Evolutionary conservation across 2,797 vertebrate genomes (phyloP), one percentile per base, ranked within the genome.

Genomic region (Selene dorsalis): DNA sequence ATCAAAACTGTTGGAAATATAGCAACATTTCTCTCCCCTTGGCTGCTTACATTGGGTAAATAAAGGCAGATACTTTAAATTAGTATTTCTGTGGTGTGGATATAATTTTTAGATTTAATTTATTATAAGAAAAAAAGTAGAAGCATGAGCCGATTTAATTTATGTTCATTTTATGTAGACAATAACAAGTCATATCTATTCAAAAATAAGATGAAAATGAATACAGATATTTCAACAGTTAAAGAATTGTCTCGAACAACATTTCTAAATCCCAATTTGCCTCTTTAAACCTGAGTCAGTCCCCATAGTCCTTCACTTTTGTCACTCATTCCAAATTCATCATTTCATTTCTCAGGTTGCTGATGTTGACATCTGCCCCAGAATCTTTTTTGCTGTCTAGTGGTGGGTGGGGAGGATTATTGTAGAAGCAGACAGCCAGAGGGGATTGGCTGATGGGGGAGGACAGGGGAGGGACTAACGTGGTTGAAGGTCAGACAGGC

Each of bases 401-500:
- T 67, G 63, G 65, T 76, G 80, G 66, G 66, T 69, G 59, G 60
- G 66, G 72, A 72, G 56, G 73, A 67, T 89, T 79, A 52, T 57
- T 69, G 69, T 72, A 75, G 64, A 75, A 57, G 75, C 82, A 86
- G 79, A 81, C 45, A 73, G 88, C 87, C 61, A 77, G 79, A 74
- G 69, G 90, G 82, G 39, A 79, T 86, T 82, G 84, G 75, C 72
- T 87, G 71, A 83, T 85, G 72, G 80, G 56, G 66, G 77, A 66
- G 83, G 84, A 79, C 32, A 81, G 71, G 57, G 73, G 81, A 73
- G 83, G 77, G 73, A 72, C 86, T 84, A 84, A 90, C 89, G 82
- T 84, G 89, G 86, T 47, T 91, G 84, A 92, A 91, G 92, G 90
- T 92, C 89, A 93, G 88, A 89, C 80, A 41, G 75, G 84, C 89